A percentile compares a stretch with the other conserved stretches of the same genome.
These are phyloP conservation scores for Hyposoter didymator DNA, from an alignment of 2,888 invertebrate species.

Conservation along the genomic window DNA sequence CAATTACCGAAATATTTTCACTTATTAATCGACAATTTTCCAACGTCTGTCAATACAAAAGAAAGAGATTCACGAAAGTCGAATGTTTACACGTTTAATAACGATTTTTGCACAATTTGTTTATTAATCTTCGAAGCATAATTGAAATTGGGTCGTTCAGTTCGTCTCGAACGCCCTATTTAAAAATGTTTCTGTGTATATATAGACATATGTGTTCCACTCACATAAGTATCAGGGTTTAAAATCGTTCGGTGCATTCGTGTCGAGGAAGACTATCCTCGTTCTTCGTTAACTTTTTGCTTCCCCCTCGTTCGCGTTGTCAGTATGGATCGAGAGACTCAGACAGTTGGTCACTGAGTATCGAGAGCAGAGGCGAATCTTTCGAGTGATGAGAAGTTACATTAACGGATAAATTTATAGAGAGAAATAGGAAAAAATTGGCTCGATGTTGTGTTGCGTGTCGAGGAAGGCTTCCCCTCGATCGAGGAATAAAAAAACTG, in stretches of 20 bases:
- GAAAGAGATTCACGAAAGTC: neutral
- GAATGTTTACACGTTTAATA: no score
- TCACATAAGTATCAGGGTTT: conserved; percentile 18
- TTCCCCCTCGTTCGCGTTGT: conserved; percentile 45
- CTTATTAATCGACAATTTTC: neutral
- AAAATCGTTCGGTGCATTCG: conserved; percentile 55
- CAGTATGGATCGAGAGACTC: conserved; percentile 40
- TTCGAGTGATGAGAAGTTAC: neutral
- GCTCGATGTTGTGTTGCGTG: conserved; percentile 80
- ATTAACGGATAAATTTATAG: neutral
- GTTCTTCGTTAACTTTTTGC: conserved; percentile 46
- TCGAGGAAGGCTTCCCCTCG: conserved; percentile 75
- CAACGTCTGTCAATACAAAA: neutral
- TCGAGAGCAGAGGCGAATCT: neutral
- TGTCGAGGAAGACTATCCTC: conserved; percentile 55
- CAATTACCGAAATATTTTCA: neutral
- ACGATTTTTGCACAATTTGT: neutral
- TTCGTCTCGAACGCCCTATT: neutral
- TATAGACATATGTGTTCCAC: neutral
- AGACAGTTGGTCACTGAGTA: conserved; percentile 26
- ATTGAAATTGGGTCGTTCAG: neutral
- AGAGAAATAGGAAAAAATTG: neutral
- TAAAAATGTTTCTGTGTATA: neutral
- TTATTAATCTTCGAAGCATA: neutral
- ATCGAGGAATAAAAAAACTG: conserved; percentile 23